phyloP scores from a whole-genome alignment of 2,113 vertebrate genomes.

The Mirza zaza region DNA sequence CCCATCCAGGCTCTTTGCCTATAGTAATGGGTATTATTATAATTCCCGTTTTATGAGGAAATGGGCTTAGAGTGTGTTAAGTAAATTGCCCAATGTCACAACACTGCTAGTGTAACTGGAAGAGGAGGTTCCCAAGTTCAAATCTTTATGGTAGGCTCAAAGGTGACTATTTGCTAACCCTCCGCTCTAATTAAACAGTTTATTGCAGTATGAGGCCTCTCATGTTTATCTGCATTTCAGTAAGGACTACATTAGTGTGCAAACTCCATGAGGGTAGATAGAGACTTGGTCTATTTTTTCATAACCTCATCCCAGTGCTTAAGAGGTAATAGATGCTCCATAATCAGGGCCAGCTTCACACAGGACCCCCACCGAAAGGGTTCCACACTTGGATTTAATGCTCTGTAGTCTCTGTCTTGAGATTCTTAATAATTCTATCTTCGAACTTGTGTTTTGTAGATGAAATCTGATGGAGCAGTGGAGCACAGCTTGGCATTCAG shows the following conservation, averaged over 20 bases:
- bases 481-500: no score
- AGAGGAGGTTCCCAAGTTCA: neutral
- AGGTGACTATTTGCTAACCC: neutral
- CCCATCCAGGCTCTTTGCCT: neutral
- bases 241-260: neutral
- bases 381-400: neutral
- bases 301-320: neutral
- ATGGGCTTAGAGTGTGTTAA: neutral
- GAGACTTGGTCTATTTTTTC: neutral
- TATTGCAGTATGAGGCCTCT: no score
- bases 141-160: neutral
- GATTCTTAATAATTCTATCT: neutral
- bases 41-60: neutral
- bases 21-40: neutral
- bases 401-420: neutral
- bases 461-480: neutral
- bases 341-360: neutral
- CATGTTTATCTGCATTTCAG: neutral
- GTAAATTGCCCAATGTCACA: neutral
- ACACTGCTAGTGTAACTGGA: neutral
- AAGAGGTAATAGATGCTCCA: no score
- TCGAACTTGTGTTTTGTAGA: neutral
- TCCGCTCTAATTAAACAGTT: neutral
- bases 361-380: neutral
- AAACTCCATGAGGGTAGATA: neutral